phyloP scores from a whole-genome alignment of 2,797 vertebrate species.

The Lophotriccus pileatus region DNA sequence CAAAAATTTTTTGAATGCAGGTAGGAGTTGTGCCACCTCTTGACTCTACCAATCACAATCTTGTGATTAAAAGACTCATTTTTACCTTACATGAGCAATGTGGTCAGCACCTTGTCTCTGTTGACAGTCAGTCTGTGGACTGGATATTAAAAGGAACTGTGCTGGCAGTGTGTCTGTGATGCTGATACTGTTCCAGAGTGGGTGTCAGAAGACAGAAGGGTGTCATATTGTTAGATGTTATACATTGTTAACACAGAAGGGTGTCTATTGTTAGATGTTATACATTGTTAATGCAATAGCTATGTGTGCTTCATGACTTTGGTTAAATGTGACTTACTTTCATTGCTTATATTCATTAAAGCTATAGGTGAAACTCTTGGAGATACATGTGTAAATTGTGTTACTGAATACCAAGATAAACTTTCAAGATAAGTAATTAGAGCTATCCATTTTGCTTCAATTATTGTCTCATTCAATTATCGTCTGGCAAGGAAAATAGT shows the following conservation, averaged over 20 bases:
- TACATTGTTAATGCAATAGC: neutral
- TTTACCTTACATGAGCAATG: neutral
- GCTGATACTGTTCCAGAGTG: neutral
- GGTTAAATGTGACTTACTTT: neutral
- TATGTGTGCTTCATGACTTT: neutral
- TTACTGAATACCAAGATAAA: neutral
- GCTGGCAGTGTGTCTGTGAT: accelerated
- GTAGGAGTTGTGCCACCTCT: neutral
- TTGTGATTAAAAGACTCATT: too few species aligned
- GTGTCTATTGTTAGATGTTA: neutral
- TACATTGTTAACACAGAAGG: neutral
- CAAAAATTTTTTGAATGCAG: neutral
- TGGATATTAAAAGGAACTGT: neutral
- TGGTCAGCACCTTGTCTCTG: neutral
- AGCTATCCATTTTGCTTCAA: neutral
- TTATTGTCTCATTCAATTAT: neutral
- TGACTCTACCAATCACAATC: neutral
- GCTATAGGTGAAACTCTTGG: neutral
- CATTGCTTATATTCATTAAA: neutral
- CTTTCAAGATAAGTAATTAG: neutral
- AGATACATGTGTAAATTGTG: neutral
- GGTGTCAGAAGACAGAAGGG: neutral
- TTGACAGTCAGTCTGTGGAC: accelerated
- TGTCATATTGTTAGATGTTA: neutral
- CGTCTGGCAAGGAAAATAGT: neutral